These are phyloP conservation scores for Plemyria rubiginata DNA, from an alignment of 2,888 invertebrate genomes.

Conservation along the genomic window DNA sequence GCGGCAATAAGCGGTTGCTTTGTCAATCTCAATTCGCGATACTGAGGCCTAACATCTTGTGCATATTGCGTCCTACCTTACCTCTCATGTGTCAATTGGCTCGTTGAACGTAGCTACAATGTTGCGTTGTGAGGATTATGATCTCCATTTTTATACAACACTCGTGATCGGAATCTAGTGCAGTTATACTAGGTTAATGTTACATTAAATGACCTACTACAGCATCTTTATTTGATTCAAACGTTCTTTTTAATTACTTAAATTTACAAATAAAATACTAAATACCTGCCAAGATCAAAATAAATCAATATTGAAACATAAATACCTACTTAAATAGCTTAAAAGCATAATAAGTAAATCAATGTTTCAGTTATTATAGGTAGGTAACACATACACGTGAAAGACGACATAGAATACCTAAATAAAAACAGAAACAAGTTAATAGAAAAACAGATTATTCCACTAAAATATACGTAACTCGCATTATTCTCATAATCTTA, in stretches of 20 bases:
- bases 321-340: no score
- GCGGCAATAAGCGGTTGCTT: slow-evolving; percentile 34
- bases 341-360: no score
- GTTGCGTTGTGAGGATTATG: slow-evolving; percentile 22
- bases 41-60: slow-evolving; percentile 25
- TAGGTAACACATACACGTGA: no score
- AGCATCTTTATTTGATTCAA: not conserved
- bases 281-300: no score
- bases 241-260: not conserved
- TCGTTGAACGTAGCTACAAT: slow-evolving; percentile 17
- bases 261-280: no score
- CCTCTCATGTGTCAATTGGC: slow-evolving; percentile 2
- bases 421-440: not conserved
- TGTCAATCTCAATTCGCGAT: slow-evolving; percentile 41
- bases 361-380: no score
- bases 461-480: not conserved
- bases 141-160: slow-evolving; percentile 9
- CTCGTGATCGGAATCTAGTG: not conserved
- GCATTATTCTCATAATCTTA: no score
- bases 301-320: no score
- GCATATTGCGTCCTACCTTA: slow-evolving; percentile 17
- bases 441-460: not conserved
- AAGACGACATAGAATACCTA: no score
- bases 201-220: slow-evolving; percentile 6
- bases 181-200: slow-evolving; percentile 17